Evolutionary conservation across 2,113 vertebrate genomes (phyloP).

Genomic region (Erythrolamprus reginae): DNA sequence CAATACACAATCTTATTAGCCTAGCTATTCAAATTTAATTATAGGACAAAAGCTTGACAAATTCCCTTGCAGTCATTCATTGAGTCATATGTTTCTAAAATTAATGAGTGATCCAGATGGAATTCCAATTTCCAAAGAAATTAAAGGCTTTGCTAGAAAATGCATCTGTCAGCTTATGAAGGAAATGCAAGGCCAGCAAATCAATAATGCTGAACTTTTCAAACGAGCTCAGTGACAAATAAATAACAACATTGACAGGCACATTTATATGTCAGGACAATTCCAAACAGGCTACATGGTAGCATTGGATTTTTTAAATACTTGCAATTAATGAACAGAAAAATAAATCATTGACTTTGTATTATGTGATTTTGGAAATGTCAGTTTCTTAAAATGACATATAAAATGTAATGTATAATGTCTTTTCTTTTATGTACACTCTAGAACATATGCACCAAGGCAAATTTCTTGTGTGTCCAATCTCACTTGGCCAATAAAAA

Average conservation of each 20-base stretch:
- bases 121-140: not conserved
- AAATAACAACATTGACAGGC: not conserved
- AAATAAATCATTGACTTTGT: not conserved
- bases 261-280: not conserved
- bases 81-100: slow-evolving; percentile 2
- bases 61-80: not conserved
- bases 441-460: too few species aligned
- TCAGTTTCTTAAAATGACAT: not conserved
- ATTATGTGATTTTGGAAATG: not conserved
- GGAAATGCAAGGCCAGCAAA: not conserved
- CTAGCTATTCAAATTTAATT: not conserved
- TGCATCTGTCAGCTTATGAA: not conserved
- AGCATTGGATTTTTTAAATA: slow-evolving; percentile 5
- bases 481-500: too few species aligned
- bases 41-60: not conserved
- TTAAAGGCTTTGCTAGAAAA: slow-evolving; percentile 11
- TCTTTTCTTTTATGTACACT: too few species aligned
- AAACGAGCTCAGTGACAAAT: not conserved
- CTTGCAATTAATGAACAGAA: not conserved
- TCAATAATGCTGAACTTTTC: not conserved
- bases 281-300: not conserved
- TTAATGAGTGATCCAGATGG: slow-evolving; percentile 10
- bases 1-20: not conserved
- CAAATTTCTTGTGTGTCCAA: too few species aligned
- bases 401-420: not conserved